phyloP scores from a whole-genome alignment of 2,797 vertebrate genomes.

The Poeciliopsis presidionis region DNA sequence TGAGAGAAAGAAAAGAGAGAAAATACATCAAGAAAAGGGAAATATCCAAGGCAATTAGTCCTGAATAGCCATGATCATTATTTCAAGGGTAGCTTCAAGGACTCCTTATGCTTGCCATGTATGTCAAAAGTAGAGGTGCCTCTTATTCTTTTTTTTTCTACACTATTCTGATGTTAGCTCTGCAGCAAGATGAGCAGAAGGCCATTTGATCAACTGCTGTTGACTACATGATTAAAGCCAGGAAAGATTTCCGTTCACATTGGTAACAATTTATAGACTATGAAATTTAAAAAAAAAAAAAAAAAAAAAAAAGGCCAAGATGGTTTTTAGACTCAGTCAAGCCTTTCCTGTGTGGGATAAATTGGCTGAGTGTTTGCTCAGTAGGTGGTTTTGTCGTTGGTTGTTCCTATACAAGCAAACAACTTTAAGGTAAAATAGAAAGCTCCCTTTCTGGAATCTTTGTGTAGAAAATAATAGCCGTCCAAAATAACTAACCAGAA shows the following conservation, averaged over 20 bases:
- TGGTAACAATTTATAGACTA: conserved; percentile 4
- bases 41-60: conserved; percentile 54
- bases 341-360: conserved; percentile 10
- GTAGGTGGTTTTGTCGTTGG: not conserved
- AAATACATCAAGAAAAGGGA: conserved; percentile 33
- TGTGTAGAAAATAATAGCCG: not conserved
- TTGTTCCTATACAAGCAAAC: conserved; percentile 28
- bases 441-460: conserved; percentile 24
- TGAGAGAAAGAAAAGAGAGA: conserved; percentile 29
- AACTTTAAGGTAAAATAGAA: conserved; percentile 26
- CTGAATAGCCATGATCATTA: conserved; percentile 53
- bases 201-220: conserved; percentile 12
- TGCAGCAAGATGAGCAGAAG: conserved; percentile 32
- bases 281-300: not conserved
- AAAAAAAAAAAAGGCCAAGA: conserved; percentile 3
- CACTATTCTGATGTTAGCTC: conserved; percentile 23
- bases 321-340: conserved; percentile 7
- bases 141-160: conserved; percentile 15
- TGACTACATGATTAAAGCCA: not conserved
- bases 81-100: conserved; percentile 59
- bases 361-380: conserved; percentile 12
- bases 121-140: conserved; percentile 33
- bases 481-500: not conserved
- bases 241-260: conserved; percentile 4
- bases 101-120: conserved; percentile 29